These are phyloP conservation scores for Microtus ochrogaster DNA, from an alignment of 2,113 vertebrate genomes.

Conservation along the genomic window DNA sequence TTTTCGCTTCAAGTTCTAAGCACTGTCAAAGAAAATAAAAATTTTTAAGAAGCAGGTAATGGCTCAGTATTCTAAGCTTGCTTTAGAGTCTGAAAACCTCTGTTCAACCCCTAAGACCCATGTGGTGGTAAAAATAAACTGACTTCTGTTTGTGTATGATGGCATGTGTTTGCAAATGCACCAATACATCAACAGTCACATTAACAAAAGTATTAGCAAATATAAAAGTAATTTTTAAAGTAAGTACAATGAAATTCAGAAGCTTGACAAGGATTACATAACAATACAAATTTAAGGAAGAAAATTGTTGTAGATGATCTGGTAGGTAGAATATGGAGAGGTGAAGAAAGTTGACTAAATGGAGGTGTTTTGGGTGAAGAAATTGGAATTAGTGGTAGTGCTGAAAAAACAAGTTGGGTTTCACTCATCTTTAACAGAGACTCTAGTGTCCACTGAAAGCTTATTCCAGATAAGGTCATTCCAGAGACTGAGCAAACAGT, in stretches of 20 bases:
- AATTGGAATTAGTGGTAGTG: no score
- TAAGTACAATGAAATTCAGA: not conserved
- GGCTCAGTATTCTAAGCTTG: not conserved
- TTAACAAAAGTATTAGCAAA: not conserved
- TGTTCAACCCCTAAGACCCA: no score
- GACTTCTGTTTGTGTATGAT: not conserved
- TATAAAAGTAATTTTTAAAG: no score
- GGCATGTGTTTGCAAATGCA: not conserved
- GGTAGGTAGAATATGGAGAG: not conserved
- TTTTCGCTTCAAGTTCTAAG: not conserved
- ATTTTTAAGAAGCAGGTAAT: not conserved
- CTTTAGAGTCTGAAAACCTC: not conserved
- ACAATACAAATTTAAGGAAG: not conserved
- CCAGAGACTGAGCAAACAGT: not conserved
- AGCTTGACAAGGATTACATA: not conserved
- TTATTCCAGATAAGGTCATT: not conserved
- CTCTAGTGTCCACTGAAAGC: no score
- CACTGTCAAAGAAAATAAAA: not conserved
- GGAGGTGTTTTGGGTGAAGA: no score
- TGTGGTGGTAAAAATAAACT: not conserved
- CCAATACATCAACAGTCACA: not conserved
- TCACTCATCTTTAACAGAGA: no score
- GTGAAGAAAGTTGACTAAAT: not conserved
- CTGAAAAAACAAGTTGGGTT: fast-evolving
- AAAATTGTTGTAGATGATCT: not conserved